A percentile compares a stretch with the other conserved stretches of the same genome.
These are phyloP conservation scores for Parauchenoglanis ngamensis DNA, from an alignment of 2,797 vertebrate species.

Conservation along the genomic window DNA sequence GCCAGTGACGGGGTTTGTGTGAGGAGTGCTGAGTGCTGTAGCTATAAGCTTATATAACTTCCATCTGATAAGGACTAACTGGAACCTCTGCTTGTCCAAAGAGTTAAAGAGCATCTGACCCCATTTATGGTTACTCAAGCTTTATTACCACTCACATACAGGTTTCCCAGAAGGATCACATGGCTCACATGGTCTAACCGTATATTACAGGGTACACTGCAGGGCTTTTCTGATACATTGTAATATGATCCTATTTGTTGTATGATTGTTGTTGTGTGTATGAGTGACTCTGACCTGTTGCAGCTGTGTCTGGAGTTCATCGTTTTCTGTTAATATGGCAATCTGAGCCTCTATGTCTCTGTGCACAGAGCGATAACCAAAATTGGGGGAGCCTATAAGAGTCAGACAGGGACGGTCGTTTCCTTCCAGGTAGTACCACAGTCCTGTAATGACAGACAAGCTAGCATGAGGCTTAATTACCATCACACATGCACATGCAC, in stretches of 20 bases:
- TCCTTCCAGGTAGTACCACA: slow-evolving; percentile 94
- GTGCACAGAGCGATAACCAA: slow-evolving; percentile 95
- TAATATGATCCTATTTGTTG: neutral
- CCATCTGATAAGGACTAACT: slow-evolving; percentile 39
- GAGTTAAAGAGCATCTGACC: slow-evolving; percentile 39
- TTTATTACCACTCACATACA: slow-evolving; percentile 41
- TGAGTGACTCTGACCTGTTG: slow-evolving; percentile 78
- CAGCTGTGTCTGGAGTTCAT: slow-evolving; percentile 86
- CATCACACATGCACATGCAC: neutral
- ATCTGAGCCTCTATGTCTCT: slow-evolving; percentile 96
- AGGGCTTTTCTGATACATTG: neutral
- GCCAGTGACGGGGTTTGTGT: neutral
- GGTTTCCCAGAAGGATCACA: slow-evolving; percentile 41
- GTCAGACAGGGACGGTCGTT: slow-evolving; percentile 90
- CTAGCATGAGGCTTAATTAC: slow-evolving; percentile 1
- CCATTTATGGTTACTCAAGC: slow-evolving; percentile 33
- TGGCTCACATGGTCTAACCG: slow-evolving; percentile 7
- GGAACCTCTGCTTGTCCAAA: slow-evolving; percentile 25
- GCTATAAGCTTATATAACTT: slow-evolving; percentile 39
- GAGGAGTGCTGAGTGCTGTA: neutral
- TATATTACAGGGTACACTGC: slow-evolving; percentile 27
- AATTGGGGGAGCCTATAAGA: slow-evolving; percentile 96
- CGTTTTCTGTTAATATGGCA: slow-evolving; percentile 91
- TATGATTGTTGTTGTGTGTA: neutral
- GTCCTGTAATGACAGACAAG: slow-evolving; percentile 75